phyloP scores from a whole-genome alignment of 2,888 invertebrate species.

The Andrena hattorfiana region DNA sequence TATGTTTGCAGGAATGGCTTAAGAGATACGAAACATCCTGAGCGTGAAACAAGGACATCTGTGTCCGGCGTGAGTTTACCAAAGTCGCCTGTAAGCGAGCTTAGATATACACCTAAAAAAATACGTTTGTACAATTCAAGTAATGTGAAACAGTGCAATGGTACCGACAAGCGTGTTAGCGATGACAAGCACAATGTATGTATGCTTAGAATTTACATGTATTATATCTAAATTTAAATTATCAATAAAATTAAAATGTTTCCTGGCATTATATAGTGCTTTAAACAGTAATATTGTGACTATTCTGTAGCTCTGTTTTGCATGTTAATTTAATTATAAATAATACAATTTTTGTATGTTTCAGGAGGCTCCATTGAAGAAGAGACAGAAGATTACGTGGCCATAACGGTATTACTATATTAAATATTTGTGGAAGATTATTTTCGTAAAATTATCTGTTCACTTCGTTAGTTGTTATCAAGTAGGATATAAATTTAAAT shows the following conservation, averaged over 20 bases:
- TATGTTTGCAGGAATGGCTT: constrained; percentile 23
- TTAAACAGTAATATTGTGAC: not conserved
- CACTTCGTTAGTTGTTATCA: constrained; percentile 2
- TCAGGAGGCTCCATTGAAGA: constrained; percentile 56
- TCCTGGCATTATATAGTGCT: no score
- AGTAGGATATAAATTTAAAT: not conserved
- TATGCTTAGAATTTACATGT: constrained; percentile 1
- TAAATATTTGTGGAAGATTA: constrained; percentile 16
- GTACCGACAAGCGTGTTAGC: constrained; percentile 39
- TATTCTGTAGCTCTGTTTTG: not conserved
- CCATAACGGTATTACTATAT: constrained; percentile 46
- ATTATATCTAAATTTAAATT: not conserved
- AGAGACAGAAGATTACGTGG: constrained; percentile 71
- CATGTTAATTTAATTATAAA: not conserved
- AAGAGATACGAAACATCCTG: not conserved
- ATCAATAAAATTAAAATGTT: no score
- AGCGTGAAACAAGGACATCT: constrained; percentile 13
- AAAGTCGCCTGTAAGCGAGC: constrained; percentile 51
- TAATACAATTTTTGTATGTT: constrained; percentile 29
- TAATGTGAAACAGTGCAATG: constrained; percentile 25
- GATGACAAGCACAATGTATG: constrained; percentile 56
- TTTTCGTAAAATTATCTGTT: not conserved
- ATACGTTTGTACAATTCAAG: constrained; percentile 54
- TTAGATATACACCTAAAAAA: constrained; percentile 55
- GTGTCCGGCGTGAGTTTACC: constrained; percentile 17